These are phyloP conservation scores for Eupithecia inturbata DNA, from an alignment of 2,888 invertebrate species.

Conservation along the genomic window DNA sequence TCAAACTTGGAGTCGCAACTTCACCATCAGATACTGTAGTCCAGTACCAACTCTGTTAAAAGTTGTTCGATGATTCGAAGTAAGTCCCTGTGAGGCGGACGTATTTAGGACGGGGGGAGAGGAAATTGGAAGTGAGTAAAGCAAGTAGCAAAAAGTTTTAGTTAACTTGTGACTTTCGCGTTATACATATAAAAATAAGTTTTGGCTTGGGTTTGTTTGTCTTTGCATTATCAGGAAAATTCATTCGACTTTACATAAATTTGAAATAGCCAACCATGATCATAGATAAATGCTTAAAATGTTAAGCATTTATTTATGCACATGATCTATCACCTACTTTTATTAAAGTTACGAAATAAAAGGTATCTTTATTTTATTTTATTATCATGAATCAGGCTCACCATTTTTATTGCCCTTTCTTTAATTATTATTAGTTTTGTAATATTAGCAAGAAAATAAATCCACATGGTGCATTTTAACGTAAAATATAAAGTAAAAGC, in stretches of 20 bases:
- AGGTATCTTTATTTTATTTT: background rate
- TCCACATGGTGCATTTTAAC: background rate
- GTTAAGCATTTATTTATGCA: no score
- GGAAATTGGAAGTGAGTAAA: background rate
- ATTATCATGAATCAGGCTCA: background rate
- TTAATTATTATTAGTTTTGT: background rate
- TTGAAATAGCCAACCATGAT: no score
- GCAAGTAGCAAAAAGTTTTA: background rate
- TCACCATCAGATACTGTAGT: conserved; percentile 39
- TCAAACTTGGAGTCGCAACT: conserved; percentile 36
- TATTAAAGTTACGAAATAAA: no score
- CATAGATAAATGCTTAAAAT: no score
- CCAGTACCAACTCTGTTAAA: conserved; percentile 26
- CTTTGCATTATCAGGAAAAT: background rate
- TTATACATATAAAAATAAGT: no score
- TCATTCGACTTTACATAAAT: no score
- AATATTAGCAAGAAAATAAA: background rate
- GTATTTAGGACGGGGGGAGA: background rate
- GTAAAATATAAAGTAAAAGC: background rate
- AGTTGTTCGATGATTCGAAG: conserved; percentile 31
- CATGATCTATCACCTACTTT: no score
- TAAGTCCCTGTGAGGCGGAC: conserved; percentile 19
- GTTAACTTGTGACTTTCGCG: background rate
- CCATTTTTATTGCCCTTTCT: background rate
- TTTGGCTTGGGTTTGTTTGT: no score